Conservation (phyloP, 1,140 invertebrate species). For the Schlechtendalia chinensis region DNA sequence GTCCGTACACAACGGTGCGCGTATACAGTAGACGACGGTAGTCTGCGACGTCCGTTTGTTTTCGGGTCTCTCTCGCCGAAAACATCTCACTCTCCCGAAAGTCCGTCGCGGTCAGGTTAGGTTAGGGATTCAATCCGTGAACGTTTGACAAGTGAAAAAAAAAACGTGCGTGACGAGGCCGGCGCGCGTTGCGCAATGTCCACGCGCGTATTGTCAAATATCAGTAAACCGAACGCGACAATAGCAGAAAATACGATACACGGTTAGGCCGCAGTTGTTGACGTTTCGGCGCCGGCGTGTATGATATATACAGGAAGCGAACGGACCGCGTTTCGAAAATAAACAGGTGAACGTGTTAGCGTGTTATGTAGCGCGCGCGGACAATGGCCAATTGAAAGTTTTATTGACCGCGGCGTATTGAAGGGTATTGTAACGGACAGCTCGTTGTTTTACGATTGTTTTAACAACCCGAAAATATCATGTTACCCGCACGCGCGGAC, state of each 20-base stretch:
- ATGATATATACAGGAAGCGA: conserved; percentile 19
- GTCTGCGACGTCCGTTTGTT: too few species aligned
- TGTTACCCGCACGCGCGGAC: neutral
- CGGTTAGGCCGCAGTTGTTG: conserved; percentile 7
- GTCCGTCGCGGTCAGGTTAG: too few species aligned
- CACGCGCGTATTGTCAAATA: neutral
- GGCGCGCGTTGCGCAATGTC: neutral
- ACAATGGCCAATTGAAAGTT: conserved; percentile 18
- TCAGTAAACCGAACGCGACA: conserved; percentile 4
- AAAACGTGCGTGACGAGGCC: too few species aligned
- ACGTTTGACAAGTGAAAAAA: too few species aligned
- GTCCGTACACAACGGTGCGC: too few species aligned
- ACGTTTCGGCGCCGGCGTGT: neutral
- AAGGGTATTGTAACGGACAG: neutral
- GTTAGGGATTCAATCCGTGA: too few species aligned
- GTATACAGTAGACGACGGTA: too few species aligned
- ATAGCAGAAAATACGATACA: conserved; percentile 17
- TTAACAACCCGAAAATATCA: neutral
- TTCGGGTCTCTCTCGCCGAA: too few species aligned
- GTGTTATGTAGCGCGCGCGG: neutral
- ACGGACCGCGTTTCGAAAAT: neutral
- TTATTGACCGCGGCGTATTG: neutral
- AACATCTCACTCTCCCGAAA: too few species aligned
- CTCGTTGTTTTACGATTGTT: neutral
- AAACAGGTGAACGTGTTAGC: conserved; percentile 22